A percentile compares a stretch with the other conserved stretches of the same genome.
phyloP scores from a whole-genome alignment of 1,140 invertebrate genomes.

The Neomicropteryx cornuta region DNA sequence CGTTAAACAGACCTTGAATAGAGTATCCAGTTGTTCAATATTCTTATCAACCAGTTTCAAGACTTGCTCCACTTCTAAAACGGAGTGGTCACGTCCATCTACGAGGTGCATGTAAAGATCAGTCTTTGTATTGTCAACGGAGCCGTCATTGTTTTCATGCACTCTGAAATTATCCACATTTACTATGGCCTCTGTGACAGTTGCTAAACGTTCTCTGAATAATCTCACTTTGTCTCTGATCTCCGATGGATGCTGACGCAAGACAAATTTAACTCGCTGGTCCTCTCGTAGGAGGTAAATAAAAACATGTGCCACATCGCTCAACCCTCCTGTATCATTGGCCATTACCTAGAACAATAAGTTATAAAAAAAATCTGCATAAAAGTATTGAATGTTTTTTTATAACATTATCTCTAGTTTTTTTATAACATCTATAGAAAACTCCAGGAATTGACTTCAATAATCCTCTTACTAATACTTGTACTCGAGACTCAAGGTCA shows the following conservation, averaged over 20 bases:
- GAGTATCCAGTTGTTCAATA: constrained; percentile 73
- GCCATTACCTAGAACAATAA: constrained; percentile 52
- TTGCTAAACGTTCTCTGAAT: constrained; percentile 63
- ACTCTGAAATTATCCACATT: constrained; percentile 89
- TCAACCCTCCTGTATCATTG: constrained; percentile 72
- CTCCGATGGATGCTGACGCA: constrained; percentile 80
- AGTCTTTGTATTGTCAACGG: constrained; percentile 87
- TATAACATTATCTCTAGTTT: no score
- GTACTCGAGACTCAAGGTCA: no score
- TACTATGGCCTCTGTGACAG: constrained; percentile 82
- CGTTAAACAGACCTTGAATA: constrained; percentile 93
- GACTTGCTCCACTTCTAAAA: constrained; percentile 77
- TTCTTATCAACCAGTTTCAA: constrained; percentile 81
- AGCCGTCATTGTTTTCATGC: constrained; percentile 84
- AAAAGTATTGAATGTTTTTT: no score
- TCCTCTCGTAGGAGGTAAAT: constrained; percentile 89
- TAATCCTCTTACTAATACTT: no score
- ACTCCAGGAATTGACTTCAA: no score
- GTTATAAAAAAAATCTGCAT: constrained; percentile 1
- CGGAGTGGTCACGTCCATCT: constrained; percentile 78
- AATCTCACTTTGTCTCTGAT: constrained; percentile 64
- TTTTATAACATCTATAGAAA: no score
- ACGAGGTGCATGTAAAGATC: constrained; percentile 91
- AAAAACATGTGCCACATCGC: constrained; percentile 70
- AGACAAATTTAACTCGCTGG: constrained; percentile 83